Evolutionary conservation across 2,113 vertebrate genomes (phyloP).

Genomic region (Xiphias gladius): DNA sequence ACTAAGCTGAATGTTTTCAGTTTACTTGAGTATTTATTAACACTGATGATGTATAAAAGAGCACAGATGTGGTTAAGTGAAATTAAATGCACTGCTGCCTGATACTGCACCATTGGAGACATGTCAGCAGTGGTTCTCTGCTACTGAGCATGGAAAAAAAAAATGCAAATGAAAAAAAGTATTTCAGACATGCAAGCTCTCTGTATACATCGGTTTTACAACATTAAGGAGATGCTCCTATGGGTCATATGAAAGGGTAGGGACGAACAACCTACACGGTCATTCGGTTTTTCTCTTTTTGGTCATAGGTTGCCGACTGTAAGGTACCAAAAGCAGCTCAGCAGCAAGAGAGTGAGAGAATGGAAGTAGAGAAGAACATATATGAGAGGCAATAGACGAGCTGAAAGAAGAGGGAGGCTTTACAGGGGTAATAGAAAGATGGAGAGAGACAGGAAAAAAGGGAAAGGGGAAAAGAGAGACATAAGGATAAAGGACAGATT

Average conservation of each 20-base stretch:
- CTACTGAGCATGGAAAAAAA: neutral
- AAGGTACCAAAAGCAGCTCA: neutral
- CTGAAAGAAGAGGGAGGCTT: neutral
- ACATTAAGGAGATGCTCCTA: too few species aligned
- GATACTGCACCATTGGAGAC: conserved; percentile 21
- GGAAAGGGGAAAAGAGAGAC: neutral
- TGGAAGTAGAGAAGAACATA: neutral
- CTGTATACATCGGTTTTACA: neutral
- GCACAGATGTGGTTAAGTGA: conserved; percentile 51
- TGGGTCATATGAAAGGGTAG: too few species aligned
- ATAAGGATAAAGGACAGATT: conserved; percentile 28
- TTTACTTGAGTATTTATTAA: conserved; percentile 30
- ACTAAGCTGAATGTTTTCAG: conserved; percentile 25
- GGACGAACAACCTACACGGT: too few species aligned
- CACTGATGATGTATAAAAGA: conserved; percentile 46
- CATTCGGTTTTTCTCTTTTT: too few species aligned
- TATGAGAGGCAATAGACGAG: neutral
- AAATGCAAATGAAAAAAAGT: neutral
- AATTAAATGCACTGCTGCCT: conserved; percentile 39
- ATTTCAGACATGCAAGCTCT: neutral
- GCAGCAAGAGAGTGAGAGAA: neutral
- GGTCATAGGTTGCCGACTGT: neutral
- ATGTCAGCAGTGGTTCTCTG: conserved; percentile 33
- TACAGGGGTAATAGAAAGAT: neutral
- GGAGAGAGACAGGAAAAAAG: neutral